Evolutionary conservation across 1,140 invertebrate genomes (phyloP).

Genomic region (Philopotamus ludificatus): DNA sequence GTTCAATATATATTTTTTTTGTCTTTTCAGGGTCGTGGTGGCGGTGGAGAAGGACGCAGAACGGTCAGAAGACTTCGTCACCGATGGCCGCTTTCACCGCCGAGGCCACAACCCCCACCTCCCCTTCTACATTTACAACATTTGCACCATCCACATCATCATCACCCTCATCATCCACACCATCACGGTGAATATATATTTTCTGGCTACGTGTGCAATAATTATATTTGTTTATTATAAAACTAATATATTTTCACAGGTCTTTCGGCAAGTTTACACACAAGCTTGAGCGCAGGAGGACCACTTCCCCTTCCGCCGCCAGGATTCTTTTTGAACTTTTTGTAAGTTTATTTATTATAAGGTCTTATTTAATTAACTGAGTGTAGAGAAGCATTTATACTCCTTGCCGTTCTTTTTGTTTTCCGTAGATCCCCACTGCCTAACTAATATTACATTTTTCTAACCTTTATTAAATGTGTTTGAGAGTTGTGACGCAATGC

Average conservation of each 20-base stretch:
- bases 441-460: no score
- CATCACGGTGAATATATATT: conserved; percentile 33
- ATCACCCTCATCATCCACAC: conserved; percentile 46
- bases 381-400: no score
- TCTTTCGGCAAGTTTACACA: conserved; percentile 51
- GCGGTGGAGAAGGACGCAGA: conserved; percentile 46
- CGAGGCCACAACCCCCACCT: conserved; percentile 43
- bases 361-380: not conserved
- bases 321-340: conserved; percentile 76
- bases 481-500: no score
- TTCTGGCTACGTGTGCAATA: no score
- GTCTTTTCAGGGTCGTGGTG: conserved; percentile 49
- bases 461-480: no score
- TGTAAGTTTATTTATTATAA: conserved; percentile 60
- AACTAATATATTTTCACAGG: conserved; percentile 38
- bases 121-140: conserved; percentile 42
- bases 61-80: conserved; percentile 44
- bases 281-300: conserved; percentile 49
- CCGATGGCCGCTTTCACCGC: conserved; percentile 46
- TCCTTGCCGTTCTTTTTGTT: no score
- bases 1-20: conserved; percentile 20
- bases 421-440: no score
- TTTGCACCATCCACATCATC: conserved; percentile 45
- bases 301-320: conserved; percentile 53
- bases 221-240: not conserved